These are phyloP conservation scores for Agriopis marginaria DNA, from an alignment of 2,888 invertebrate species.

Conservation along the genomic window DNA sequence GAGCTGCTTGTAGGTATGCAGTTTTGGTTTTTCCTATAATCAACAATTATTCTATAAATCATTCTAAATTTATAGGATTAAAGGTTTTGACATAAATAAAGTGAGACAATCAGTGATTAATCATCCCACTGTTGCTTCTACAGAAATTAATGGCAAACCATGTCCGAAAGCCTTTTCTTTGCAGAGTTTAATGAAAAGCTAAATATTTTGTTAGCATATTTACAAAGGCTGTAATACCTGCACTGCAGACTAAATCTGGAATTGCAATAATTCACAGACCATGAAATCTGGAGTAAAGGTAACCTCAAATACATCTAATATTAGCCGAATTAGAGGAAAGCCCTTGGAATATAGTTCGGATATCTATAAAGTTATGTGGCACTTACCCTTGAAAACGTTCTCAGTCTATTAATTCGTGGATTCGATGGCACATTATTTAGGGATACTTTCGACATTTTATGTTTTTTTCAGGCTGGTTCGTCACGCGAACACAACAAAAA, in stretches of 20 bases:
- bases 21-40: background rate
- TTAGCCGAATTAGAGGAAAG: constrained; percentile 48
- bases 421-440: constrained; percentile 82
- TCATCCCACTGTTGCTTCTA: background rate
- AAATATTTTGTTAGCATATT: background rate
- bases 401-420: constrained; percentile 77
- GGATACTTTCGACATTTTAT: constrained; percentile 79
- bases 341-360: constrained; percentile 38
- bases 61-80: background rate
- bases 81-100: background rate
- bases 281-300: constrained; percentile 41
- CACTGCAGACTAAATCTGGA: background rate
- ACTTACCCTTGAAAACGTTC: constrained; percentile 82
- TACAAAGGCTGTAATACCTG: background rate
- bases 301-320: constrained; percentile 62
- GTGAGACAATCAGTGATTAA: background rate
- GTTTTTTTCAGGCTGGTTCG: constrained; percentile 46
- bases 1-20: background rate
- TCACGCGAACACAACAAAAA: constrained; percentile 62
- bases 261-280: constrained; percentile 6
- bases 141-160: background rate
- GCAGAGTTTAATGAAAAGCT: background rate
- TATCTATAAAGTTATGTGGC: constrained; percentile 36
- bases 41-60: background rate
- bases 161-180: background rate